A percentile compares a stretch with the other conserved stretches of the same genome.
Evolutionary conservation across 2,888 invertebrate genomes (phyloP).

Genomic region (Aphrophora alni): DNA sequence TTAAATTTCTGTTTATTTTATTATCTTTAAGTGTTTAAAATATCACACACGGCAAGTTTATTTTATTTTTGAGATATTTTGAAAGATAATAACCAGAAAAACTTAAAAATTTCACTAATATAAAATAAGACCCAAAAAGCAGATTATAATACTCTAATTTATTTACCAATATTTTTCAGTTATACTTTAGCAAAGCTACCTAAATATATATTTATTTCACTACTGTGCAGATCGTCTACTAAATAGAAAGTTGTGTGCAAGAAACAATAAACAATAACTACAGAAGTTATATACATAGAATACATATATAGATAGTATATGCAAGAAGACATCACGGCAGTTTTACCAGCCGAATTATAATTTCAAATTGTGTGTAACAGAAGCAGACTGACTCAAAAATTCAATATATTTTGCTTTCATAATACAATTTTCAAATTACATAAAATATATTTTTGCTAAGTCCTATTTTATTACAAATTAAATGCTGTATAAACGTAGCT

Average conservation of each 20-base stretch:
- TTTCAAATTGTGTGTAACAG: background rate
- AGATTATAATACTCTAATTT: background rate
- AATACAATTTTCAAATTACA: too few species aligned
- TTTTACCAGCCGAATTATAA: background rate
- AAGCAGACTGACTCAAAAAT: background rate
- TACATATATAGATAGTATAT: background rate
- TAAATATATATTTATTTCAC: background rate
- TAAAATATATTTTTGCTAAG: too few species aligned
- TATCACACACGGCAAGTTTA: background rate
- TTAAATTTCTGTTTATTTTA: too few species aligned
- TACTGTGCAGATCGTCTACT: background rate
- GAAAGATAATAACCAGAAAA: background rate
- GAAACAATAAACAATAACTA: background rate
- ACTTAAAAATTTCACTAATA: background rate
- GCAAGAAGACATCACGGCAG: background rate
- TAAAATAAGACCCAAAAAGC: background rate
- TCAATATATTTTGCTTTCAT: too few species aligned
- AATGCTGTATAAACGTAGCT: too few species aligned
- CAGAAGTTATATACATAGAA: background rate
- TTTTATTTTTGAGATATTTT: background rate
- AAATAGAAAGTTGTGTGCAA: background rate
- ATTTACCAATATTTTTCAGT: too few species aligned
- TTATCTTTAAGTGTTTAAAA: background rate
- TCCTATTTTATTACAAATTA: too few species aligned
- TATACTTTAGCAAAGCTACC: too few species aligned